phyloP scores from a whole-genome alignment of 2,797 vertebrate genomes.

The Dryobates pubescens region DNA sequence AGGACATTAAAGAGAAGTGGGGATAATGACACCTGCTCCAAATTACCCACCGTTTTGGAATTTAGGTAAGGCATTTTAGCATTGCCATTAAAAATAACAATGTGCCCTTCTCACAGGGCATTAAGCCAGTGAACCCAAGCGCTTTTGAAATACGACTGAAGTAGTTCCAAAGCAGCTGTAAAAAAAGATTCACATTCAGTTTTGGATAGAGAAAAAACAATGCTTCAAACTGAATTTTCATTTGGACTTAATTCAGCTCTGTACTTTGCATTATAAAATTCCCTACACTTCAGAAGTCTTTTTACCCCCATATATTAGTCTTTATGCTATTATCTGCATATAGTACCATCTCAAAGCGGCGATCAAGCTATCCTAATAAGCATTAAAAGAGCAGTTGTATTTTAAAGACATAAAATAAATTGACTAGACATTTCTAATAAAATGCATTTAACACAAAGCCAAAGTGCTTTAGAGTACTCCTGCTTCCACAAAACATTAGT shows the following conservation, averaged over 20 bases:
- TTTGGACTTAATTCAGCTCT: conserved; percentile 33
- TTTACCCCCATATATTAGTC: neutral
- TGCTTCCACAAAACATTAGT: neutral
- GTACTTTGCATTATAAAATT: neutral
- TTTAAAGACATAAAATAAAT: neutral
- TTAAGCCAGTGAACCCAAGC: conserved; percentile 11
- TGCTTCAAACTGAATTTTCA: conserved; percentile 43
- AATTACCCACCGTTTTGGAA: neutral
- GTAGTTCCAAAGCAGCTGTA: conserved; percentile 38
- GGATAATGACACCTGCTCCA: neutral
- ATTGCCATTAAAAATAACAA: conserved; percentile 25
- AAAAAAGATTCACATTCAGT: conserved; percentile 39
- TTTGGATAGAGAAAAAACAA: conserved; percentile 51
- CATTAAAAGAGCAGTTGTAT: neutral
- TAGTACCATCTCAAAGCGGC: neutral
- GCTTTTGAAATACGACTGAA: conserved; percentile 27
- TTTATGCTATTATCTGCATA: neutral
- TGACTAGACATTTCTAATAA: neutral
- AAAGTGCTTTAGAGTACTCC: neutral
- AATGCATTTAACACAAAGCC: neutral
- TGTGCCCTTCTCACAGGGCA: neutral
- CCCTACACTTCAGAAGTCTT: neutral
- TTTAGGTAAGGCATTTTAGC: conserved; percentile 29
- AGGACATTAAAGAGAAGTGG: neutral
- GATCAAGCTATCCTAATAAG: neutral